phyloP scores from a whole-genome alignment of 2,113 vertebrate species.

The Sterrhoptilus dennistouni region DNA sequence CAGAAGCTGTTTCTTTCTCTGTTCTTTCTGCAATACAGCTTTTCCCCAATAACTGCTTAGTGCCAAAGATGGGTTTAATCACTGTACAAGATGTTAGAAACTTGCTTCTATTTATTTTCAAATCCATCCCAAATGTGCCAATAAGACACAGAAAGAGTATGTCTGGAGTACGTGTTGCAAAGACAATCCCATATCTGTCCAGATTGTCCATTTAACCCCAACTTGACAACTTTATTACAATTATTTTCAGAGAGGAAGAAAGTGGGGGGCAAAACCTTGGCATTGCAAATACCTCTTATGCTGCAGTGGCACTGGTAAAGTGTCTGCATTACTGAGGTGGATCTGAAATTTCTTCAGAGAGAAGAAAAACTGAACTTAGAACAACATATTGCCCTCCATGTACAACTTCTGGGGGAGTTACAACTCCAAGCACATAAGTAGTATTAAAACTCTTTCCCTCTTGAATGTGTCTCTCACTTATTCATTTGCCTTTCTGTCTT shows the following conservation, averaged over 20 bases:
- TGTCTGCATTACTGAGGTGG: neutral
- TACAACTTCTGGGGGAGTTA: neutral
- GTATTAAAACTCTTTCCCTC: neutral
- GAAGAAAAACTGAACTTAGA: neutral
- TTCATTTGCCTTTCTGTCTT: neutral
- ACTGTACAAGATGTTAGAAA: neutral
- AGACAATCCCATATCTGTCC: neutral
- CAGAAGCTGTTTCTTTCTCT: neutral
- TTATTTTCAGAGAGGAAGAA: neutral
- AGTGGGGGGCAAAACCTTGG: accelerated
- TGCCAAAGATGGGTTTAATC: neutral
- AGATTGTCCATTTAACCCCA: neutral
- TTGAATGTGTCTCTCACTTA: neutral
- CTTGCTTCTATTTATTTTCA: neutral
- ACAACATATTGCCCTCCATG: neutral
- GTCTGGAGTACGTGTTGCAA: neutral
- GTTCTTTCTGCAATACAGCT: neutral
- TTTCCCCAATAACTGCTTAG: neutral
- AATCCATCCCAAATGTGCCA: neutral
- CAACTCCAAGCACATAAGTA: neutral
- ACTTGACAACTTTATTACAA: neutral
- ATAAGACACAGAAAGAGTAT: neutral
- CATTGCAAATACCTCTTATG: neutral
- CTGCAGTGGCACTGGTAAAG: neutral
- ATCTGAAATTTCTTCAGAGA: neutral